phyloP scores from a whole-genome alignment of 2,113 vertebrate genomes.

The Lepus timidus region DNA sequence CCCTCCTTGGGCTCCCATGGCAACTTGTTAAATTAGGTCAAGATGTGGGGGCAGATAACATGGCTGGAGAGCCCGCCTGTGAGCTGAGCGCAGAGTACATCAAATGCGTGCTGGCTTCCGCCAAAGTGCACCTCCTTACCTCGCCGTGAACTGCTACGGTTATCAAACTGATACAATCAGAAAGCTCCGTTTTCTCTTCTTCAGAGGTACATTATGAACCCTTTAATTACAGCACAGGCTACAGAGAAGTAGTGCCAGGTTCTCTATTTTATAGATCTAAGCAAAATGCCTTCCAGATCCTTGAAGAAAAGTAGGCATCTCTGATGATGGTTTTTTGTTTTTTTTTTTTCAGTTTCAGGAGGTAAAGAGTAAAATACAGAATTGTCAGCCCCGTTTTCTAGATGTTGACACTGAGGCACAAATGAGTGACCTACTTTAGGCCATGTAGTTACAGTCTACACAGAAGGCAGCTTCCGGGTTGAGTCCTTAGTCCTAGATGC shows the following conservation, averaged over 20 bases:
- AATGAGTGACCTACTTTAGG: not conserved
- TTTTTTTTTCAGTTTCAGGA: not conserved
- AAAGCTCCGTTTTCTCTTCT: constrained; percentile 63
- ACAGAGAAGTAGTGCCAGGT: not conserved
- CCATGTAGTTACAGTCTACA: not conserved
- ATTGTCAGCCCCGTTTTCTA: constrained; percentile 28
- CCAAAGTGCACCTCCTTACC: constrained; percentile 86
- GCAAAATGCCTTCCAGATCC: constrained; percentile 11
- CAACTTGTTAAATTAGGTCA: constrained; percentile 91
- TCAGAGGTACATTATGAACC: constrained; percentile 67
- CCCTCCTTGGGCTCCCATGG: constrained; percentile 86
- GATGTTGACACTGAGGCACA: constrained; percentile 15
- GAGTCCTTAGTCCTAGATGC: not conserved
- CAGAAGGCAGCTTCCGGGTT: not conserved
- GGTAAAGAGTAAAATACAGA: not conserved
- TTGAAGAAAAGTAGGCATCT: not conserved
- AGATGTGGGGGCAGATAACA: constrained; percentile 90
- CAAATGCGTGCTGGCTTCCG: constrained; percentile 86
- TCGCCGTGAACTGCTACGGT: constrained; percentile 67
- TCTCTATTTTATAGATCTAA: constrained; percentile 20
- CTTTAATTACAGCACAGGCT: constrained; percentile 70
- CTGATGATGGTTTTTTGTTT: not conserved
- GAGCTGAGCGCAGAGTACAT: constrained; percentile 85
- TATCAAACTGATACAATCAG: constrained; percentile 84
- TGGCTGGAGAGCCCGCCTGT: constrained; percentile 78